A percentile compares a stretch with the other conserved stretches of the same genome.
phyloP scores from a whole-genome alignment of 2,797 vertebrate species.

The Mormyrops attenuatus region DNA sequence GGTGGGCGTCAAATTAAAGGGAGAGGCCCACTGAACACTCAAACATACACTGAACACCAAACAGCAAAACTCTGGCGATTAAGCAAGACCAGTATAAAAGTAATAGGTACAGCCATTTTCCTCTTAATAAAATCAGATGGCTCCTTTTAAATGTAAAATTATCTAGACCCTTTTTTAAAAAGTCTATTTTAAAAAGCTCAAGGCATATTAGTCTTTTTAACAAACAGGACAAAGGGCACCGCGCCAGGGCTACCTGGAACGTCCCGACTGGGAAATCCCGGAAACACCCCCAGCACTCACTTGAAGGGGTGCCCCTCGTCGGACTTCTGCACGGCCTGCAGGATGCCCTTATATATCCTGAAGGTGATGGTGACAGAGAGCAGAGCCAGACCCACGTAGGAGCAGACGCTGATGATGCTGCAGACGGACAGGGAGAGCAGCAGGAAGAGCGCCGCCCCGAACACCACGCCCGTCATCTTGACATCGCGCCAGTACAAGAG shows the following conservation, averaged over 20 bases:
- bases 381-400: conserved; percentile 86
- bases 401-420: conserved; percentile 90
- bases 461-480: conserved; percentile 88
- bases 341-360: conserved; percentile 94
- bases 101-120: neutral
- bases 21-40: neutral
- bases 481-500: conserved; percentile 96
- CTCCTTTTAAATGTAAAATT: neutral
- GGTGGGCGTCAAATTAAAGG: neutral
- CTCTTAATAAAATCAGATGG: neutral
- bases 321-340: conserved; percentile 95
- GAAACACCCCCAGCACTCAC: conserved; percentile 59
- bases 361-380: conserved; percentile 91
- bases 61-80: neutral
- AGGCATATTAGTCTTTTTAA: neutral
- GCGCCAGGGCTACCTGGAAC: neutral
- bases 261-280: neutral
- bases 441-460: conserved; percentile 83
- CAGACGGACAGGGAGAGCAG: conserved; percentile 87
- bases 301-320: conserved; percentile 94
- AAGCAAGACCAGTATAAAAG: neutral
- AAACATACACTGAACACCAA: neutral
- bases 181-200: neutral
- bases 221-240: neutral
- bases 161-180: neutral